Base-by-base conservation (phyloP, 2,113 vertebrate species). In the Struthidea cinerea region DNA sequence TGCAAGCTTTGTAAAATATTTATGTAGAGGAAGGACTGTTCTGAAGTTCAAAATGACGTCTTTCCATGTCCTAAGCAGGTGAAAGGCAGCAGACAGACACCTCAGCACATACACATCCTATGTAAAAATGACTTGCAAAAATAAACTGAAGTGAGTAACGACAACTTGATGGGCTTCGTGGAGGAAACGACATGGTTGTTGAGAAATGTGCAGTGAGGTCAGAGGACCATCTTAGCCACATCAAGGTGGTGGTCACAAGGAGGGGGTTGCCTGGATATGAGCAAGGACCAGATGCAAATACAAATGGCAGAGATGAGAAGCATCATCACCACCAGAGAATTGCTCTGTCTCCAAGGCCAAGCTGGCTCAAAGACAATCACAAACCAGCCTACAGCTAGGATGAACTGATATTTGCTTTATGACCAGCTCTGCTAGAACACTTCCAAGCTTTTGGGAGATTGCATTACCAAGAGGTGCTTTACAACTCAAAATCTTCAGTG, bases 51-150 rank as follows among this genome's bases (percentile, higher is more conserved):
- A 46, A 49, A 53, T 84, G 23, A 70, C 3, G 4, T 94, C 85
- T 96, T 95, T 80, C 93, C 86, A 82, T 73, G 65, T 65, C 65
- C 86, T 78, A 61, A 84, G 68, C 47, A 75, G 69, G 85, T 78
- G 88, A 96, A 96, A 97, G 76, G 90, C 88, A 75, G 68, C 88
- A 64, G 78, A 64, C 81, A 91, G 70, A 75, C 90, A 91, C 82
- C 41, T 93, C 81, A 75, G 57, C 64, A 78, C 88, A 71, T 30
- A 68, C 1, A 84, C 11, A 57, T 22, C 41, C 37, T 22, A 61
- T 35, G 49, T 84, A 87, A 93, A 93, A 96, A 81, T 21, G 17
- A 41, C 67, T 56, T 81, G 64, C 37, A 78, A 94, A 95, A 96
- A 87, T 78, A 96, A 93, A 78, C 83, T 33, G 28, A 78, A 81